Evolutionary conservation across 2,113 vertebrate species (phyloP).

Genomic region (Platichthys flesus): DNA sequence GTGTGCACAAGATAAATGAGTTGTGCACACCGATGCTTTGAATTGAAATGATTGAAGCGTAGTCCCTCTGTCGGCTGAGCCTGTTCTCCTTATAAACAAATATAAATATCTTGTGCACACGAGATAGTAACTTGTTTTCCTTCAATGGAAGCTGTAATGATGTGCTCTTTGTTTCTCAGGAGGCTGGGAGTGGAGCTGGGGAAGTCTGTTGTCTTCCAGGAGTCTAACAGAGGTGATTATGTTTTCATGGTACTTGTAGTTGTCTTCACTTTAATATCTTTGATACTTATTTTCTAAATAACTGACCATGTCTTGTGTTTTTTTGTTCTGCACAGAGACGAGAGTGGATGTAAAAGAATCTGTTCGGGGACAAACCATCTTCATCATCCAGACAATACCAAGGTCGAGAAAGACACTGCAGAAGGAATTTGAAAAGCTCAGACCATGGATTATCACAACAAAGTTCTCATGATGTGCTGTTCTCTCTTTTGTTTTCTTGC

Average conservation of each 20-base stretch:
- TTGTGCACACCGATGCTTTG: no score
- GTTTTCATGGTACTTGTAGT: not conserved
- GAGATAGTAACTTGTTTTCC: no score
- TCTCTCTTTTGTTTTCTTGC: not conserved
- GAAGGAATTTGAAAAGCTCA: not conserved
- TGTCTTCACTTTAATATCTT: not conserved
- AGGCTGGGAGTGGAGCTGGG: conserved; percentile 95
- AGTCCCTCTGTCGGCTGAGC: no score
- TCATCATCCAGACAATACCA: conserved; percentile 99
- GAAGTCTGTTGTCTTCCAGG: conserved; percentile 96
- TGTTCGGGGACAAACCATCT: conserved; percentile 96
- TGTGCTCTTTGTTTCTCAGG: conserved; percentile 74
- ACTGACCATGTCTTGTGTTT: not conserved
- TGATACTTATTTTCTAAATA: not conserved
- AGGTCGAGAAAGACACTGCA: conserved; percentile 77
- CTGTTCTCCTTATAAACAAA: no score
- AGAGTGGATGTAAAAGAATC: conserved; percentile 99
- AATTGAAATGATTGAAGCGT: no score
- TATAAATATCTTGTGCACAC: no score
- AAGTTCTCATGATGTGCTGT: not conserved
- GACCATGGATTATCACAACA: not conserved
- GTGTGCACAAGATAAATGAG: no score
- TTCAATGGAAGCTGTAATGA: not conserved
- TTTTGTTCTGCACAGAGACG: conserved; percentile 84
- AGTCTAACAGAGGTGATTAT: conserved; percentile 88